Evolutionary conservation across 2,888 invertebrate genomes (phyloP).

Genomic region (Micropterix aruncella): DNA sequence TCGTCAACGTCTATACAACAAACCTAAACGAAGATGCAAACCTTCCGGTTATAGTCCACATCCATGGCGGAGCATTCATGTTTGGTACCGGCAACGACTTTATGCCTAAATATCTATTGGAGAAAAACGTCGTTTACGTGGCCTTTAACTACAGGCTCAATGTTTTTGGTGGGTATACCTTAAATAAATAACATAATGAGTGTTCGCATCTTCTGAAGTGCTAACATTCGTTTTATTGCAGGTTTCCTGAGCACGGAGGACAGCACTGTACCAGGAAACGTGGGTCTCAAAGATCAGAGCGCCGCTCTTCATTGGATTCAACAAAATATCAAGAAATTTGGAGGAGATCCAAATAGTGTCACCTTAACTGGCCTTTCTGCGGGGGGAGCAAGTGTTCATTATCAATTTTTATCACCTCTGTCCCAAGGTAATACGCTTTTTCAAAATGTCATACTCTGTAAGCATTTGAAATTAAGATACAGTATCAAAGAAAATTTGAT

Average conservation of each 20-base stretch:
- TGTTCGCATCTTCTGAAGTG: slow-evolving; percentile 3
- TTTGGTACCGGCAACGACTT: slow-evolving; percentile 15
- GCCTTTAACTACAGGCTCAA: slow-evolving; percentile 8
- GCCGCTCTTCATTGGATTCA: slow-evolving; percentile 23
- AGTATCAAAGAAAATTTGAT: too few species aligned
- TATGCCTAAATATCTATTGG: slow-evolving; percentile 17
- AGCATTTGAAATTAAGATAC: too few species aligned
- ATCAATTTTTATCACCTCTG: slow-evolving; percentile 23
- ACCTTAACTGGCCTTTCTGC: slow-evolving; percentile 27
- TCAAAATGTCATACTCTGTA: too few species aligned
- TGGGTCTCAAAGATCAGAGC: slow-evolving; percentile 26
- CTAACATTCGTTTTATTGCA: slow-evolving; percentile 14
- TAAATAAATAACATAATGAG: not conserved
- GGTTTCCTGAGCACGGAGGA: slow-evolving; percentile 26
- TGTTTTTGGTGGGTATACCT: slow-evolving; percentile 5
- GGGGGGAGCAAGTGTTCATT: slow-evolving; percentile 25
- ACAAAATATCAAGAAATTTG: slow-evolving; percentile 22
- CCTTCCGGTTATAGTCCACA: slow-evolving; percentile 19
- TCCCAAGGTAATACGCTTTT: too few species aligned
- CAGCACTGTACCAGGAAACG: slow-evolving; percentile 23
- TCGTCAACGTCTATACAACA: slow-evolving; percentile 12
- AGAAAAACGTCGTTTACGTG: slow-evolving; percentile 16
- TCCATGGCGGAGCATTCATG: slow-evolving; percentile 21
- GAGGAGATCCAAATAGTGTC: slow-evolving; percentile 22
- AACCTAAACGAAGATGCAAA: slow-evolving; percentile 8